Conservation (phyloP, 2,113 vertebrate genomes). For the Progne subis region DNA sequence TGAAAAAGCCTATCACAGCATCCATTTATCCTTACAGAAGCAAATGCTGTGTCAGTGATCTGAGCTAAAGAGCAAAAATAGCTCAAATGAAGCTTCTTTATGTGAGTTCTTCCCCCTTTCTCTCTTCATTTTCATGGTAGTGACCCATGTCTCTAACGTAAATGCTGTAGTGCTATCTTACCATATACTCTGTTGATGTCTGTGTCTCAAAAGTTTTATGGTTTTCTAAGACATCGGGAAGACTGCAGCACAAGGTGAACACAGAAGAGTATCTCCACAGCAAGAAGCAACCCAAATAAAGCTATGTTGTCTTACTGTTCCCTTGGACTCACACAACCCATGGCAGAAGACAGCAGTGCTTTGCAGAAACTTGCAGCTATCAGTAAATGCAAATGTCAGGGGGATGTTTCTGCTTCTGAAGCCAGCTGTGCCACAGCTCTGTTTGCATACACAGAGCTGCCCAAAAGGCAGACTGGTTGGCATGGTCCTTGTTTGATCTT, state of each 20-base stretch:
- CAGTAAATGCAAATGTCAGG: not conserved
- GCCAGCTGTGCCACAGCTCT: not conserved
- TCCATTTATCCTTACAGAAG: not conserved
- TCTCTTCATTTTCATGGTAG: not conserved
- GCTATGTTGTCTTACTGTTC: not conserved
- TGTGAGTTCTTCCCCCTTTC: not conserved
- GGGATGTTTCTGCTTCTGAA: not conserved
- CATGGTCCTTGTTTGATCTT: fast-evolving
- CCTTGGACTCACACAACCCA: not conserved
- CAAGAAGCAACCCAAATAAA: not conserved
- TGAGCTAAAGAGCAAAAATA: not conserved
- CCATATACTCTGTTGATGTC: not conserved
- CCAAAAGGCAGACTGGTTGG: not conserved
- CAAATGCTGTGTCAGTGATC: not conserved
- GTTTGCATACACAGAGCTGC: not conserved
- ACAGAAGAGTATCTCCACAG: not conserved
- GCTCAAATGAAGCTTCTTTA: not conserved
- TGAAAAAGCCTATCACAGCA: not conserved
- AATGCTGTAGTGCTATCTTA: not conserved
- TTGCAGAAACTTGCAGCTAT: not conserved
- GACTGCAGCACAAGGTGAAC: not conserved
- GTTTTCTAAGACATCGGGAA: not conserved
- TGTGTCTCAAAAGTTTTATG: not conserved
- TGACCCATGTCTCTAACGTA: not conserved
- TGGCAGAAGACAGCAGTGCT: not conserved